Evolutionary conservation across 2,888 invertebrate species (phyloP).

Genomic region (Hyppa rectilinea): DNA sequence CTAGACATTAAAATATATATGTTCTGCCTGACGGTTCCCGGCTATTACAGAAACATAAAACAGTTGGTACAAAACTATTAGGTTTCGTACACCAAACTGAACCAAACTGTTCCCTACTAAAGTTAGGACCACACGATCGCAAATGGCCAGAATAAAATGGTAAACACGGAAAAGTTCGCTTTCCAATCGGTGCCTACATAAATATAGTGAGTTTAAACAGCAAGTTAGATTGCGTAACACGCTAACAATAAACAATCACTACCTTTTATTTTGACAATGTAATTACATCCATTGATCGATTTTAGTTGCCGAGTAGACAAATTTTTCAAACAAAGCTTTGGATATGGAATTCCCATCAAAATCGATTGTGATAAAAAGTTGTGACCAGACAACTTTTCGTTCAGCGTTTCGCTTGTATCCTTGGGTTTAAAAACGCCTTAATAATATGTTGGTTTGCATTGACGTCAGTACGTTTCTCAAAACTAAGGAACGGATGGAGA

Average conservation of each 20-base stretch:
- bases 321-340: not conserved
- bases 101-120: not conserved
- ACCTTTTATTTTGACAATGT: not conserved
- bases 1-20: not conserved
- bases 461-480: constrained; percentile 4
- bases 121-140: constrained; percentile 3
- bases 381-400: no score
- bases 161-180: constrained; percentile 19
- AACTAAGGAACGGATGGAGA: not conserved
- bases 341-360: not conserved
- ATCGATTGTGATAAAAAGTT: not conserved
- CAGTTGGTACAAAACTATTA: not conserved
- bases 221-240: not conserved
- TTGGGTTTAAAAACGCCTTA: not conserved
- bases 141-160: constrained; percentile 26
- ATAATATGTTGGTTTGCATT: not conserved
- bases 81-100: no score
- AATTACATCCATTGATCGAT: not conserved
- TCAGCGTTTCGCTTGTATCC: not conserved
- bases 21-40: not conserved
- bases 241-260: not conserved
- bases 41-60: not conserved
- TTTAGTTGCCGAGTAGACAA: not conserved
- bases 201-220: not conserved
- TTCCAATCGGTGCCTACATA: constrained; percentile 2